Base-by-base conservation (phyloP, 2,888 invertebrate species). In the Aspidiotus destructor region DNA sequence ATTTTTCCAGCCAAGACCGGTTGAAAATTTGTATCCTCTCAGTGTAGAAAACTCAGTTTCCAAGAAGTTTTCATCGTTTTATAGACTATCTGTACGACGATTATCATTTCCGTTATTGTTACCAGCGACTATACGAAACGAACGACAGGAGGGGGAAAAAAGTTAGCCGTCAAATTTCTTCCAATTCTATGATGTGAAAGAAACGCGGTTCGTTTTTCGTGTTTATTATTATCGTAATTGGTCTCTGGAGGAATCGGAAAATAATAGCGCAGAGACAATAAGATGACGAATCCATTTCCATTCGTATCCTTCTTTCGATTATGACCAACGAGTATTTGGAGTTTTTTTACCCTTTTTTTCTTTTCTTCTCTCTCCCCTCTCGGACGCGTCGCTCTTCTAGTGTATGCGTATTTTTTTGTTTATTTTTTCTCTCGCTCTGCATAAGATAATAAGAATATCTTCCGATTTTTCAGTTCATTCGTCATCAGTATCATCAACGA, bases 171-270 rank as follows among this genome's bases (percentile, higher is more conserved):
- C 28, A 28, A 28, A 28, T 28, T 28, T 28, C 28, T 28, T 28
- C 28, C 28, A 28, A 28, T 28, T 28, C 28, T 28, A 28, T 28
- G 28, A 28, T 28, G 28, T 28, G 28, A 28, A 28, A 28, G 28
- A 28, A 28, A 28, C 28, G 28, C 28, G 28, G 28, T 28, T 28
- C 28, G 28, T 28, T 28, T 28, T 28, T 48, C 48, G 48, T 40
- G 58, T 58, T 58, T 58, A 58, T 58, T 55, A 55, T 55, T 58
- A 58, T 58, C 58, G 58, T 58, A 58, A 58, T 58, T 58, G 58
- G 58, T 40, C 58, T 28, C 58, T 9, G 6, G 58, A 58, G 58
- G 58, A 58, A 10, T 16, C 28, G 58, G 17, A 52, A 58, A 58
- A 17, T 28, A 58, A 17, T 28, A 28, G 17, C 17, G 28, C 5